Evolutionary conservation across 2,797 vertebrate species (phyloP).

Genomic region (Florisuga fusca): DNA sequence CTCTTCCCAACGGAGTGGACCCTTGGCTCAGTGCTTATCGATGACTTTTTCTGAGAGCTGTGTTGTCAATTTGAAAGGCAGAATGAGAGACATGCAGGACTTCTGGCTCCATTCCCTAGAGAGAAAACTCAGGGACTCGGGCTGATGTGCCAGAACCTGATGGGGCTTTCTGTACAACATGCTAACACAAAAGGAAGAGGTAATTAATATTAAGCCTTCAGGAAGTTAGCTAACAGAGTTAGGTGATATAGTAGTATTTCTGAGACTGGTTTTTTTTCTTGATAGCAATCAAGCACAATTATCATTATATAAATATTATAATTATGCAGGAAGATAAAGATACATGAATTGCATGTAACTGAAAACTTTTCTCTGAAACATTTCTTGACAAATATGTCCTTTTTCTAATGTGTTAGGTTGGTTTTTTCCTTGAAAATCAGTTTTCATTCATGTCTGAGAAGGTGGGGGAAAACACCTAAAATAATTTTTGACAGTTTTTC

Average conservation of each 20-base stretch:
- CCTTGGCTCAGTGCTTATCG: background rate
- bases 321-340: background rate
- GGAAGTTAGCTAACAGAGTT: constrained; percentile 21
- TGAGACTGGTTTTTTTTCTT: constrained; percentile 5
- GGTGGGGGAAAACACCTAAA: background rate
- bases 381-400: background rate
- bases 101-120: background rate
- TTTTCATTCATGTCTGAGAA: background rate
- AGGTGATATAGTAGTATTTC: background rate
- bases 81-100: background rate
- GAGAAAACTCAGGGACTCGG: background rate
- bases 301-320: background rate
- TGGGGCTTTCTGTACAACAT: background rate
- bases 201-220: background rate
- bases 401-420: background rate
- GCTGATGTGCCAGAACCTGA: background rate
- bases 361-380: background rate
- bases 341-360: background rate
- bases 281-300: constrained; percentile 13
- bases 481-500: background rate
- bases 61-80: background rate
- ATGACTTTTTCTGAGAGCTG: background rate
- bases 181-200: background rate
- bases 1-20: background rate
- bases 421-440: background rate